phyloP scores from a whole-genome alignment of 30 jellyfish, hydroid and myxozoan species.

The Aurelia sp. region DNA sequence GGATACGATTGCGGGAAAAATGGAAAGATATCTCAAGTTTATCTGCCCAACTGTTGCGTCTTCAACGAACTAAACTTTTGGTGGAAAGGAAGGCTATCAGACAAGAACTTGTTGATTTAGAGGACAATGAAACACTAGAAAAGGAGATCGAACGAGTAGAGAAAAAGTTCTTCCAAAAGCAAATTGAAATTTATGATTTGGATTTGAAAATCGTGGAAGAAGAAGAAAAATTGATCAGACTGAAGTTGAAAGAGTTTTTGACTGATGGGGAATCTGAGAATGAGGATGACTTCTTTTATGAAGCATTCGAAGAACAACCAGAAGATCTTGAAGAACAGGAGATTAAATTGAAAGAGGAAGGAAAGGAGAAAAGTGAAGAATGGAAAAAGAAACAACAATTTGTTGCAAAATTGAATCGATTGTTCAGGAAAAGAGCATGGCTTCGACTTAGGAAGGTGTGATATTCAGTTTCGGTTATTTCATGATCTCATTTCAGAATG shows the following conservation, averaged over 20 bases:
- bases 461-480: no score
- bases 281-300: constrained; percentile 30
- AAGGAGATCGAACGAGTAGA: constrained; percentile 48
- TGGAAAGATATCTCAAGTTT: constrained; percentile 33
- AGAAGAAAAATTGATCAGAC: constrained; percentile 53
- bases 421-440: constrained; percentile 85
- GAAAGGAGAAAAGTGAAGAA: constrained; percentile 46
- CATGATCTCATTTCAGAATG: no score
- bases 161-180: constrained; percentile 67
- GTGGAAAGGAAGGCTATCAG: constrained; percentile 47
- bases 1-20: constrained; percentile 45
- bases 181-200: constrained; percentile 58
- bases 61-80: constrained; percentile 27
- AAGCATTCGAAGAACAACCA: constrained; percentile 29
- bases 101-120: constrained; percentile 45
- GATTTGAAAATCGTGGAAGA: constrained; percentile 71
- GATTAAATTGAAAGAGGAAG: not conserved
- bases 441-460: constrained; percentile 79
- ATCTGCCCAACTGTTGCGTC: constrained; percentile 60
- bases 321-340: not conserved
- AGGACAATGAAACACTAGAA: constrained; percentile 64
- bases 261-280: constrained; percentile 29
- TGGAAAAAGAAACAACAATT: constrained; percentile 50
- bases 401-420: constrained; percentile 31
- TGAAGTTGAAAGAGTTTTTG: constrained; percentile 54